Evolutionary conservation across 2,113 vertebrate genomes (phyloP).

Genomic region (Sylvietta virens): DNA sequence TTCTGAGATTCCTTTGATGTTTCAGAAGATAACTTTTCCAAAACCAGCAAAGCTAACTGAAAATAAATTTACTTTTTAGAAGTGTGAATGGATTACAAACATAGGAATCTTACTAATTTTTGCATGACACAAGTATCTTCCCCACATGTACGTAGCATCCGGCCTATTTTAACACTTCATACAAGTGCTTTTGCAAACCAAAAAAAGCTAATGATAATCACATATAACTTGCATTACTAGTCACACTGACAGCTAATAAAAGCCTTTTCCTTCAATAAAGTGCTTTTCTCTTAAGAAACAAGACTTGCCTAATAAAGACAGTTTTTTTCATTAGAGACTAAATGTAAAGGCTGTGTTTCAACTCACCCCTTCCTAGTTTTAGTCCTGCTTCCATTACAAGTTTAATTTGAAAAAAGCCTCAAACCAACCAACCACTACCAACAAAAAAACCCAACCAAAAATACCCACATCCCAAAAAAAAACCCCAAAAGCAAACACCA

Average conservation of each 20-base stretch:
- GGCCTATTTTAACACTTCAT: background rate
- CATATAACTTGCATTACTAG: background rate
- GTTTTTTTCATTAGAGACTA: background rate
- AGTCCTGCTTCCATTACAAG: background rate
- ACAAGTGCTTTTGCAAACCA: background rate
- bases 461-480: background rate
- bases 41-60: background rate
- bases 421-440: background rate
- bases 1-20: background rate
- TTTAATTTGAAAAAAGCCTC: background rate
- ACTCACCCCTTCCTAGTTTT: background rate
- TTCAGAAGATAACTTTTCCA: background rate
- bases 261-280: background rate
- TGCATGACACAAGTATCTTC: background rate
- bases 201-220: background rate
- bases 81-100: background rate
- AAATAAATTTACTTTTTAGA: background rate
- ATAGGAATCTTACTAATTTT: background rate
- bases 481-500: background rate
- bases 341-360: background rate
- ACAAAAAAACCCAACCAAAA: background rate
- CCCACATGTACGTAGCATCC: accelerated
- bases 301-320: background rate
- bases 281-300: background rate
- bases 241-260: background rate